Conservation (phyloP, 2,797 vertebrate genomes). For the Microtus obscurus region DNA sequence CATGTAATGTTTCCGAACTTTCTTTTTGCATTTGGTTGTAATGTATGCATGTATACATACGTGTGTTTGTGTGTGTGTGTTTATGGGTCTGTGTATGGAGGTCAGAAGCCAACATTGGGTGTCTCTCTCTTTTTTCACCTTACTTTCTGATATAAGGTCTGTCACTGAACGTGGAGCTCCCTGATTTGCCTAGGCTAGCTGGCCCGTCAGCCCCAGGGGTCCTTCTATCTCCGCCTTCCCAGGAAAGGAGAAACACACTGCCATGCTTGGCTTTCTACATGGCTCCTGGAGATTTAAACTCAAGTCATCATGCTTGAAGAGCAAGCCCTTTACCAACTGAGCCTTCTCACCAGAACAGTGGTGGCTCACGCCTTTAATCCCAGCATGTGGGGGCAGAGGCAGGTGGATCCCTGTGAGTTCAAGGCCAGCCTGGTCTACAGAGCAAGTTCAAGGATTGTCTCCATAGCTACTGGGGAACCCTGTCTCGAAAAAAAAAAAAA, state of each 20-base stretch:
- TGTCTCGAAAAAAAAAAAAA: no score
- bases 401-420: no score
- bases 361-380: no score
- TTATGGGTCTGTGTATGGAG: neutral
- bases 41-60: neutral
- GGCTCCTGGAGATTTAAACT: neutral
- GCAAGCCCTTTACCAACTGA: neutral
- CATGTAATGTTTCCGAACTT: neutral
- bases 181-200: neutral
- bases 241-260: neutral
- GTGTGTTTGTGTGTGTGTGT: neutral
- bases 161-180: neutral
- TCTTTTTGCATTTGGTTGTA: neutral
- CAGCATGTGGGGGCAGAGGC: no score
- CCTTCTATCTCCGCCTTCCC: neutral
- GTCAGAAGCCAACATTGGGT: neutral
- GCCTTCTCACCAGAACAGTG: neutral
- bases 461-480: no score
- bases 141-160: neutral
- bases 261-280: neutral
- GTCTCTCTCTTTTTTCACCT: neutral
- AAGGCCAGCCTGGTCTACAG: no score
- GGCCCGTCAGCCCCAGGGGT: neutral
- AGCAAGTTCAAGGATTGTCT: no score
- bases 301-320: neutral